Evolutionary conservation across 2,888 invertebrate genomes (phyloP).

Genomic region (Crossocerus cetratus): DNA sequence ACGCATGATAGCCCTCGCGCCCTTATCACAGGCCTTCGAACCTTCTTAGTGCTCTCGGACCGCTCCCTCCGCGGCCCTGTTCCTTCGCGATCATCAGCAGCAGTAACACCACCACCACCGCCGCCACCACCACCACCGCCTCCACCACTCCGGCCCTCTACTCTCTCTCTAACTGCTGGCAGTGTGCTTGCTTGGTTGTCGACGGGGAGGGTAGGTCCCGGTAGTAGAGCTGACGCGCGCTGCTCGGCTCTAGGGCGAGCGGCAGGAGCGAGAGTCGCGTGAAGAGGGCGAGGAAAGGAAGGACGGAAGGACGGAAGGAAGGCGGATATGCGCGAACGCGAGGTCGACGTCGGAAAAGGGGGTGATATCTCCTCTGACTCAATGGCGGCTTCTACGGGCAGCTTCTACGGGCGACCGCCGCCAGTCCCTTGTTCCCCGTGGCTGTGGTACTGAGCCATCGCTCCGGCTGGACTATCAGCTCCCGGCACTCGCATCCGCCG

Average conservation of each 20-base stretch:
- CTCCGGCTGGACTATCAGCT: not conserved
- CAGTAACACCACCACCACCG: conserved; percentile 8
- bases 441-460: not conserved
- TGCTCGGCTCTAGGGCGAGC: conserved; percentile 33
- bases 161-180: too few species aligned
- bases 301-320: conserved; percentile 16
- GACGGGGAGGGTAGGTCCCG: too few species aligned
- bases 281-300: conserved; percentile 7
- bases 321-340: conserved; percentile 9
- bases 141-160: conserved; percentile 23
- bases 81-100: conserved; percentile 47
- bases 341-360: conserved; percentile 40
- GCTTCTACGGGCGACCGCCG: conserved; percentile 19
- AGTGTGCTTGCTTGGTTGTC: too few species aligned
- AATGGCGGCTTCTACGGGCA: conserved; percentile 48
- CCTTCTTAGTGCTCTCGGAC: conserved; percentile 5
- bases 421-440: not conserved
- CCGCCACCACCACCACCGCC: conserved; percentile 20
- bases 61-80: conserved; percentile 3
- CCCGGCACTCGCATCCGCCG: not conserved
- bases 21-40: conserved; percentile 21
- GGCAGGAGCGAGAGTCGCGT: conserved; percentile 32
- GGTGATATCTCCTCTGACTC: conserved; percentile 34
- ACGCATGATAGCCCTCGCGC: conserved; percentile 19
- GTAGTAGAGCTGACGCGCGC: conserved; percentile 28